phyloP scores from a whole-genome alignment of 2,113 vertebrate species.

The Patagioenas fasciata region DNA sequence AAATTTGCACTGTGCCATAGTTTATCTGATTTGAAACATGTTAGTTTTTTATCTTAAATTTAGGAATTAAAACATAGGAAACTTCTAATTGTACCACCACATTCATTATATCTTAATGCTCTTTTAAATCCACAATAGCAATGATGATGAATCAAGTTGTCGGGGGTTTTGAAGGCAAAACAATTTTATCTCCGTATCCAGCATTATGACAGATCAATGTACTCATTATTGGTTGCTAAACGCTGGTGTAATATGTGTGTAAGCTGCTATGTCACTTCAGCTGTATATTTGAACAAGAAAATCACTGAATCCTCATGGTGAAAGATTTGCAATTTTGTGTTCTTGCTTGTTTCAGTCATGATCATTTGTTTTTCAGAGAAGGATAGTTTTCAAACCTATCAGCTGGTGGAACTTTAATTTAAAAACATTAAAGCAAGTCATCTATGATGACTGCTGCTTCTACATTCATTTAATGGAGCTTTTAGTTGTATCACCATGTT shows the following conservation, averaged over 20 bases:
- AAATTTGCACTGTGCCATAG: not conserved
- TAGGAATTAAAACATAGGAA: not conserved
- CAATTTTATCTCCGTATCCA: not conserved
- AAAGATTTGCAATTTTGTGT: not conserved
- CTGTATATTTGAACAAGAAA: not conserved
- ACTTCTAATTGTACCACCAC: not conserved
- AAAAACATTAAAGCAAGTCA: slow-evolving; percentile 22
- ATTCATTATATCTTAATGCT: not conserved
- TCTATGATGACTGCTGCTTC: not conserved
- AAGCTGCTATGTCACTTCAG: not conserved
- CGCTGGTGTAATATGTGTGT: not conserved
- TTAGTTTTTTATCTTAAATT: not conserved
- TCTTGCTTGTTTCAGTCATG: not conserved
- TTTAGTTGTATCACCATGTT: slow-evolving; percentile 25
- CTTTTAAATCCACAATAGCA: not conserved
- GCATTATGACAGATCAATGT: not conserved
- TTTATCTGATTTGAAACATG: not conserved
- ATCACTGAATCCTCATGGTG: not conserved
- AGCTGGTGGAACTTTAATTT: slow-evolving; percentile 29
- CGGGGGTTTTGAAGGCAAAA: not conserved
- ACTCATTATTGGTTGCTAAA: fast-evolving
- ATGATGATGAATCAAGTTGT: not conserved
- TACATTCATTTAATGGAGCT: slow-evolving; percentile 37
- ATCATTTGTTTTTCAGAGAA: not conserved
- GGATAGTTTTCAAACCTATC: not conserved